Evolutionary conservation across 2,888 invertebrate genomes (phyloP).

Genomic region (Spisula subtruncata): DNA sequence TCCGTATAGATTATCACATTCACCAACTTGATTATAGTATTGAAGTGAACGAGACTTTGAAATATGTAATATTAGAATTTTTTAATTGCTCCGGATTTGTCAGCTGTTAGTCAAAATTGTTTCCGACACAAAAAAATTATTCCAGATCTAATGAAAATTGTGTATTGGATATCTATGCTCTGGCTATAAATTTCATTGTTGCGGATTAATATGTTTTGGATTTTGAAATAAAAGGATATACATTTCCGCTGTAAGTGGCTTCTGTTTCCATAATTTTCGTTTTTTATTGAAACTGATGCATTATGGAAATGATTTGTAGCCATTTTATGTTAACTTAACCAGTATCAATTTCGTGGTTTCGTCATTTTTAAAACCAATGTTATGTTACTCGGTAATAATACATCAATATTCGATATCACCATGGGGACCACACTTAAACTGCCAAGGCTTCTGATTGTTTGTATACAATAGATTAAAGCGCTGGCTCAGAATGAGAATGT

Average conservation of each 20-base stretch:
- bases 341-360: background rate
- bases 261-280: background rate
- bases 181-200: background rate
- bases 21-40: background rate
- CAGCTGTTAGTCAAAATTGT: background rate
- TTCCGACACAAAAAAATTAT: background rate
- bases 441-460: background rate
- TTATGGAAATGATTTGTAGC: constrained; percentile 25
- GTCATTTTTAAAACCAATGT: background rate
- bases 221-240: constrained; percentile 18
- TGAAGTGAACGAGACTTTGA: background rate
- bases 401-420: background rate
- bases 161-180: background rate
- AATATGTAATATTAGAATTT: no score
- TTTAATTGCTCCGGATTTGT: no score
- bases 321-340: background rate
- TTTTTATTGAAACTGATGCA: constrained; percentile 9
- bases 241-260: background rate
- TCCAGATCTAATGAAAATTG: background rate
- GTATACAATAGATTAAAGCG: background rate
- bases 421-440: background rate
- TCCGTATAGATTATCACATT: background rate
- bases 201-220: background rate
- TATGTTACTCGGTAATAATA: constrained; percentile 5
- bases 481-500: no score